Evolutionary conservation across 2,113 vertebrate species (phyloP), one percentile per base, ranked within the genome.

Genomic region (Ceratotherium simum): DNA sequence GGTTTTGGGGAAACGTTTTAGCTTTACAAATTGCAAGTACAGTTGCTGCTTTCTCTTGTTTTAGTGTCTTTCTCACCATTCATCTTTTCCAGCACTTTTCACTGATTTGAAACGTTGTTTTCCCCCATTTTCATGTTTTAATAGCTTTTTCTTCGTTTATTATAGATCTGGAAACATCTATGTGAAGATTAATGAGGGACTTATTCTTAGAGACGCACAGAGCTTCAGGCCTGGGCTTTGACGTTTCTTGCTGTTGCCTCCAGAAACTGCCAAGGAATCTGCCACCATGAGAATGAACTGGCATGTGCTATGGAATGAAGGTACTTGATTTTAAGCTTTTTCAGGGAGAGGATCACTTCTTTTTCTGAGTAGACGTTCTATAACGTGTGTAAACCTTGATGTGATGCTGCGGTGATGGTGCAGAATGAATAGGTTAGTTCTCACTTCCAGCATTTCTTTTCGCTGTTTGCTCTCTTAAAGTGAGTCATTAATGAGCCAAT

Each of bases 111-210:
- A 82, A 25, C 54, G 13, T 0, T 96, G 90, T 94, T 81, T 76
- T 2, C 1, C 91, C 20, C 11, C 20, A 31, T 1, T 20, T 93
- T 91, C 73, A 69, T 25, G 51, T 46, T 78, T 42, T 54, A 69
- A 58, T 65, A 39, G 6, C 81, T 27, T 31, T 18, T 94, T 93
- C 69, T 39, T 97, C 94, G 89, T 89, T 95, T 69, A 76, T 94
- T 82, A 88, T 78, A 89, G 88, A 91, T 0, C 0, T 95, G 13
- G 65, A 96, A 96, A 83, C 27, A 36, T 58, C 42, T 12, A 13
- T 67, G 29, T 72, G 67, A 76, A 94, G 92, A 92, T 82, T 80
- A 75, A 31, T 39, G 3, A 14, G 25, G 82, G 27, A 89, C 25
- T 78, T 48, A 56, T 67, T 93, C 60, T 70, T 73, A 81, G 16